Base-by-base conservation (phyloP, 2,888 invertebrate genomes). In the Pardosa pseudoannulata region DNA sequence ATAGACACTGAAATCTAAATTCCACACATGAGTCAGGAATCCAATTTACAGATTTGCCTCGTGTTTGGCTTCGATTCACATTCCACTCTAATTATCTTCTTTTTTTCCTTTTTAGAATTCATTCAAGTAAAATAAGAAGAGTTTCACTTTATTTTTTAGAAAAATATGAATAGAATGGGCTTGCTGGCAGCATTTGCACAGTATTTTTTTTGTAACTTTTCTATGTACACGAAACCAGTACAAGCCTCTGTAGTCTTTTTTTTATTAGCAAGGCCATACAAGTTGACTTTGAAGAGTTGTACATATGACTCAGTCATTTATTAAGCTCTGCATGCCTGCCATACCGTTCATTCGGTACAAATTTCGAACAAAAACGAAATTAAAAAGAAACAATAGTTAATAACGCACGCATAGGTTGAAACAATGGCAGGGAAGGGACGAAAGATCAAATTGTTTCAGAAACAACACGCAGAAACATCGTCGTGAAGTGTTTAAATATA, bases 271-370 rank as follows among this genome's bases (percentile, higher is more conserved):
- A 73, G 83, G 72, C 72, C 50, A 65, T 76, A 76, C 82, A 76
- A 32, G 62, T 83, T 68, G 78, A 85, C 83, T 85, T 85, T 85
- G 83, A 85, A 76, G 76, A 76, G 76, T 83, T 83, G 71, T 70
- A 71, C 62, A 71, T 50, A 46, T 76, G 56, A 76, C 65, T 83
- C 71, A 71, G 64, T 83, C 70, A 74, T 32, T 19, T 56, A 76
- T 76, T 83, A 83, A 83, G 82, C 82, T 83, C 82, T 83, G 82
- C 82, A 83, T 83, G 82, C 82, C 82, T 83, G 76, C 76, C 71
- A 83, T 76, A 76, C 70, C 72, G 70, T 70, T 70, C 72, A 46
- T 73, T 74, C 50, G 36, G 67, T 32, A 67, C 23, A 36, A 27
- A 23, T 72, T 72, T 36, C 23, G 56, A 70, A 73, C 13, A 28